Conservation (phyloP, 2,113 vertebrate species). For the Oreochromis aureus region DNA sequence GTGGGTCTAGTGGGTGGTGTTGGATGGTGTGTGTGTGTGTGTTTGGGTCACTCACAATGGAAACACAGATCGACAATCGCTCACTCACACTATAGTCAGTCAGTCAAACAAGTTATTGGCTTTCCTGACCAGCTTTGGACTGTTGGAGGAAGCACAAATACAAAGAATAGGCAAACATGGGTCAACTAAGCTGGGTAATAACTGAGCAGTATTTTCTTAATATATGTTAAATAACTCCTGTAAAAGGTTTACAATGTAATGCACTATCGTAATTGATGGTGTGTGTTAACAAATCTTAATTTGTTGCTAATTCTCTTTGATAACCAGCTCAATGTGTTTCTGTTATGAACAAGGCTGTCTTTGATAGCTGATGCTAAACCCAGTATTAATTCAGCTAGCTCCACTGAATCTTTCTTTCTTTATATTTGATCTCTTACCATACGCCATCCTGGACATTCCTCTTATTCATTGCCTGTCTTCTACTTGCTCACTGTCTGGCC, state of each 20-base stretch:
- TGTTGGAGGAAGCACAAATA: background rate
- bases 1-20: background rate
- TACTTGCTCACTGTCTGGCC: slow-evolving; percentile 53
- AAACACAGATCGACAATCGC: slow-evolving; percentile 14
- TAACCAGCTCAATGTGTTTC: background rate
- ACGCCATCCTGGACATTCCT: background rate
- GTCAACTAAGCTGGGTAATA: background rate
- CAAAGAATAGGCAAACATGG: background rate
- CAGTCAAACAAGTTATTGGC: background rate
- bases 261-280: background rate
- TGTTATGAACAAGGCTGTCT: background rate
- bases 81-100: slow-evolving; percentile 2
- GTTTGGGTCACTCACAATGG: background rate
- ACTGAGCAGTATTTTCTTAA: background rate
- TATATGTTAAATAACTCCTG: background rate
- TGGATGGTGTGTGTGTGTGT: background rate
- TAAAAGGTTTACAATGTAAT: background rate
- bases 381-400: slow-evolving; percentile 22
- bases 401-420: background rate
- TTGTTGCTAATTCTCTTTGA: background rate
- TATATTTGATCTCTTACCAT: slow-evolving; percentile 10
- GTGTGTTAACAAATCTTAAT: background rate
- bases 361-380: background rate
- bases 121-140: background rate
- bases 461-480: slow-evolving; percentile 22